A percentile compares a stretch with the other conserved stretches of the same genome.
Conservation (phyloP, 2,888 invertebrate species). For the Amaurobius ferox region DNA sequence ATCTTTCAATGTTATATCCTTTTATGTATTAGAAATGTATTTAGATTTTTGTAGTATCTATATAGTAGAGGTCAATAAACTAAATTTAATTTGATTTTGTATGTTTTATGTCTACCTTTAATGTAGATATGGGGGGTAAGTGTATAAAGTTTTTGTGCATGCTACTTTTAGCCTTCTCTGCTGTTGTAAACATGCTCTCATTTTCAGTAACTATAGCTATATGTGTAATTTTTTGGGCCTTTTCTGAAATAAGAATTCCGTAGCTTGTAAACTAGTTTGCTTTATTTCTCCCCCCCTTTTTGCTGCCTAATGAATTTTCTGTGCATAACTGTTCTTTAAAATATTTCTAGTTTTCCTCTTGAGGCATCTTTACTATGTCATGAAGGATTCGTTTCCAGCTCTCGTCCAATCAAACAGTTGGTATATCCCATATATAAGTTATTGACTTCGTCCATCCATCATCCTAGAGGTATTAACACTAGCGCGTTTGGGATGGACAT, state of each 20-base stretch:
- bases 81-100: conserved; percentile 14
- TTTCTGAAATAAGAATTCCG: background rate
- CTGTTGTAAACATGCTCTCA: background rate
- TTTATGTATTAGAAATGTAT: conserved; percentile 11
- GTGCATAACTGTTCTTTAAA: conserved; percentile 60
- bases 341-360: conserved; percentile 66
- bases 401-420: conserved; percentile 72
- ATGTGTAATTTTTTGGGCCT: conserved; percentile 1
- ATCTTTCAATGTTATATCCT: conserved; percentile 2
- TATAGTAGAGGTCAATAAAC: background rate
- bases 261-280: background rate
- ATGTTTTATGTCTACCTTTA: conserved; percentile 28
- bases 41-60: conserved; percentile 17
- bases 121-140: conserved; percentile 29
- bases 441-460: conserved; percentile 58
- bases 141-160: conserved; percentile 27
- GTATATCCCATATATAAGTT: conserved; percentile 69
- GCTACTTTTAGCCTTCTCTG: background rate
- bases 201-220: background rate
- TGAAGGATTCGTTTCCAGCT: conserved; percentile 67
- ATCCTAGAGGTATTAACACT: conserved; percentile 70
- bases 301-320: conserved; percentile 36
- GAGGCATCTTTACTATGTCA: conserved; percentile 69
- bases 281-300: conserved; percentile 24
- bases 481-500: conserved; percentile 48